A percentile compares a stretch with the other conserved stretches of the same genome.
Conservation (phyloP, 2,888 invertebrate species). For the Choristoneura rosaceana region DNA sequence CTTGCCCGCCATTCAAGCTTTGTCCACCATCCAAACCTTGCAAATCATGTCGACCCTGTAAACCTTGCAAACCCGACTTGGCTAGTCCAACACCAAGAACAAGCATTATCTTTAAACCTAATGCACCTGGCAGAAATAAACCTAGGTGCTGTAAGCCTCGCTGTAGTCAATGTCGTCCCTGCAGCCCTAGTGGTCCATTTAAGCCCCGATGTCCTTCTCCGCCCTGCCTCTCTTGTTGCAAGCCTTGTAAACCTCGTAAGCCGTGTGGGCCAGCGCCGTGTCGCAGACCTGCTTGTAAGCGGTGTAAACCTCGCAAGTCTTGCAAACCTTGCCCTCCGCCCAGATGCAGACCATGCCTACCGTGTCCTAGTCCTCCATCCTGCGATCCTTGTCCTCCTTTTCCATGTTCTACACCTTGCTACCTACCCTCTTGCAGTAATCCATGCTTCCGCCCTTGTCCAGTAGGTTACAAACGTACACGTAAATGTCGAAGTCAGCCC, state of each 20-base stretch:
- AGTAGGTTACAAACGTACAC: constrained; percentile 61
- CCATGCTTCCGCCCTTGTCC: constrained; percentile 69
- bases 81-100: constrained; percentile 26
- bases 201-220: background rate
- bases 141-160: constrained; percentile 41
- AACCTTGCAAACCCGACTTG: constrained; percentile 31
- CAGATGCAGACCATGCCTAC: constrained; percentile 38
- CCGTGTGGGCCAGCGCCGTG: constrained; percentile 35
- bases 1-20: background rate
- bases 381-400: constrained; percentile 36
- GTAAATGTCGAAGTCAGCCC: constrained; percentile 63
- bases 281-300: constrained; percentile 19
- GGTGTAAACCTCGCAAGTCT: constrained; percentile 24
- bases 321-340: constrained; percentile 37
- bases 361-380: constrained; percentile 42
- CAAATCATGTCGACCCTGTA: constrained; percentile 4
- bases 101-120: constrained; percentile 31
- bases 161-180: constrained; percentile 2
- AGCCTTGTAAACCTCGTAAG: constrained; percentile 38
- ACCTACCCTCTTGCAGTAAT: constrained; percentile 47
- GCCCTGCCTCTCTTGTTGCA: constrained; percentile 35
- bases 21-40: constrained; percentile 18
- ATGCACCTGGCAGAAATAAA: constrained; percentile 15
- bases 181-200: background rate
- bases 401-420: constrained; percentile 45